Base-by-base conservation (phyloP, 2,888 invertebrate genomes). In the Byasa hedistus region DNA sequence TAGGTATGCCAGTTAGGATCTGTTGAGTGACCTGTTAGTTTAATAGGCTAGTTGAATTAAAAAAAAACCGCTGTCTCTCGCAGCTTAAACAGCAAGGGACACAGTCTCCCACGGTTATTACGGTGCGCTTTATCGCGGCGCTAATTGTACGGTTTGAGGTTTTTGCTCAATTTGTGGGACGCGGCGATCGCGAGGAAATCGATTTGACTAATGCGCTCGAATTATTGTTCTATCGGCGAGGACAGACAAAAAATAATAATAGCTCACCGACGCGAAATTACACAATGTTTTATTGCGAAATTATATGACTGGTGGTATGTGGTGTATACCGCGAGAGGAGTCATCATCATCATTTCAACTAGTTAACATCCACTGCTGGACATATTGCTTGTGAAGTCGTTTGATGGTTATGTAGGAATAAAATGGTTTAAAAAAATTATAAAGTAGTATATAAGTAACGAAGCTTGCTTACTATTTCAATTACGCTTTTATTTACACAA, bases 101-200 rank as follows among this genome's bases (percentile, higher is more conserved):
- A 71, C 72, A 82, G 71, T 83, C 83, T 89, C 90, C 86, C 90
- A 91, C 90, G 90, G 82, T 79, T 79, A 83, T 89, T 85, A 87
- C 83, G 69, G 70, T 87, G 84, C 86, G 86, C 84, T 87, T 85
- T 86, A 85, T 86, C 84, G 79, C 72, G 79, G 77, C 82, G 82
- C 79, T 91, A 89, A 90, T 90, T 89, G 86, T 79, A 76, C 80
- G 80, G 79, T 81, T 83, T 81, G 72, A 71, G 74, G 78, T 89
- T 90, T 86, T 89, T 88, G 80, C 78, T 66, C 80, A 79, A 80
- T 79, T 79, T 75, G 77, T 77, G 78, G 79, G 39, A 39, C 79
- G 77, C 76, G 71, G 64, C 69, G 71, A 72, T 71, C 73, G 82
- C 81, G 75, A 83, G 85, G 86, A 87, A 87, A 88, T 87, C 84